A percentile compares a stretch with the other conserved stretches of the same genome.
Conservation (phyloP, 2,797 vertebrate genomes). For the Gymnodraco acuticeps region DNA sequence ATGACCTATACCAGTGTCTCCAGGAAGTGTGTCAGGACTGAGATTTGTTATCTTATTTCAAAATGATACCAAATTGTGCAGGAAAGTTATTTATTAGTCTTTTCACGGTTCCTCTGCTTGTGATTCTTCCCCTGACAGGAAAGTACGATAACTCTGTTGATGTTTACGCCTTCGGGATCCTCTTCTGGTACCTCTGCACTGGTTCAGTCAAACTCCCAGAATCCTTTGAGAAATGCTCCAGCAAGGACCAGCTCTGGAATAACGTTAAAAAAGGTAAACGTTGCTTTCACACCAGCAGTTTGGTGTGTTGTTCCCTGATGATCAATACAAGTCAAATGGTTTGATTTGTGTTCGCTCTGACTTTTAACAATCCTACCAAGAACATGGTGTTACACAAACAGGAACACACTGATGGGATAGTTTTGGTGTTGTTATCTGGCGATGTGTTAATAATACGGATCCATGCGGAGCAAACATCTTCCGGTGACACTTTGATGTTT, state of each 20-base stretch:
- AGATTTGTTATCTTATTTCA: neutral
- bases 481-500: neutral
- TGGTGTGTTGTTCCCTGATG: neutral
- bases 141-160: conserved; percentile 99
- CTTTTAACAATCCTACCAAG: neutral
- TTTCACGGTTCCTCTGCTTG: neutral
- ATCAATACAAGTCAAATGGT: neutral
- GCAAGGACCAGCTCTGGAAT: conserved; percentile 99
- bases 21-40: neutral
- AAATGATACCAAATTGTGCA: neutral
- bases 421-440: neutral
- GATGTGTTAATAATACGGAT: too few species aligned
- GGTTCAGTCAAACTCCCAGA: conserved; percentile 97
- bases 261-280: conserved; percentile 94
- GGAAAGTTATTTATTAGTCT: neutral
- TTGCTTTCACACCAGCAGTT: neutral
- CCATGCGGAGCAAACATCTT: neutral
- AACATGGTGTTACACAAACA: neutral
- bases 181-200: conserved; percentile 99
- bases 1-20: neutral
- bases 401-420: neutral
- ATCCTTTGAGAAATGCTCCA: conserved; percentile 97
- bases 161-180: conserved; percentile 97
- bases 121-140: conserved; percentile 80
- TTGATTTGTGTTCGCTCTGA: neutral